Evolutionary conservation across 1,140 invertebrate genomes (phyloP), one percentile per base, ranked within the genome.

Genomic region (Anastrepha obliqua): DNA sequence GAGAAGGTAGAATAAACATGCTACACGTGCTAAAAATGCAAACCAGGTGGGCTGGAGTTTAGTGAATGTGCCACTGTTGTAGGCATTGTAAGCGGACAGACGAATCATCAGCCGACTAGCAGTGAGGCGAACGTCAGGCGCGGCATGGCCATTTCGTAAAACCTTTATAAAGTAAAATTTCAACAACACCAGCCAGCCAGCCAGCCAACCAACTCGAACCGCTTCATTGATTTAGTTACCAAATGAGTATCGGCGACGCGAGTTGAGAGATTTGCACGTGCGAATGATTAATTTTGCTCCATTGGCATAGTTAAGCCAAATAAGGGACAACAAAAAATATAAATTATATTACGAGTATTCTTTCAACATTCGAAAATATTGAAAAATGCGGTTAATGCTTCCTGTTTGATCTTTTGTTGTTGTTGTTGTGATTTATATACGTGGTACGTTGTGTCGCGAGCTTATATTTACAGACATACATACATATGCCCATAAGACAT

Each of bases 171-270:
- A 55, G 51, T 8, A 55, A 55, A 55, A 55, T 55, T 55, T 55
- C 67, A 74, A 74, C 67, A 74, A 62, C 60, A 62, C 29, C 39
- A 74, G 42, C 2, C 74, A 9, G 11, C 17, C 74, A 81, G n/a
- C 9, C 51, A 58, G 9, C 17, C 39, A 81, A 51, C 74, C 44
- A 55, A 81, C 47, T 81, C 47, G 74, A 81, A 15, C 47, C 74
- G 74, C 74, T 58, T 81, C 74, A 81, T 81, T 81, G 74, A 81
- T 81, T 81, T 81, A 81, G 74, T 81, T 81, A 81, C n/a, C 74
- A 81, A 81, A 81, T 55, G 74, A 81, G 74, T 81, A 55, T 81
- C 47, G 51, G 44, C 74, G 47, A 42, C 20, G 7, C 51, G 74
- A 55, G 74, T 81, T 55, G 74, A 5, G n/a, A 81, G 74, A n/a